These are phyloP conservation scores for Cynaeus angustus DNA, from an alignment of 2,888 invertebrate species.

Conservation along the genomic window DNA sequence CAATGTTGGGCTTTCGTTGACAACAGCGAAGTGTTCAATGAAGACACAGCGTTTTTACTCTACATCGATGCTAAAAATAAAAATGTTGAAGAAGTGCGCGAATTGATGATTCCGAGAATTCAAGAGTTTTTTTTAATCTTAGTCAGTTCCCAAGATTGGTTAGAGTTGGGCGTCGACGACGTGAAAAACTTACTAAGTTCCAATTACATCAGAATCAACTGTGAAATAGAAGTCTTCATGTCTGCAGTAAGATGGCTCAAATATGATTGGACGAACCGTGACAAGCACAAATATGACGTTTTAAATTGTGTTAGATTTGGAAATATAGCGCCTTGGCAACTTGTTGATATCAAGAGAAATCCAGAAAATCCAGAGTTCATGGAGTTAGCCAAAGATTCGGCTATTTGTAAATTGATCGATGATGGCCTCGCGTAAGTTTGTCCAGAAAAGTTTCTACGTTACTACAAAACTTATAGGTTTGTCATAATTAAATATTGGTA, in stretches of 20 bases:
- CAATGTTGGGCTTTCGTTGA: conserved; percentile 87
- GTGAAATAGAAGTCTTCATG: conserved; percentile 86
- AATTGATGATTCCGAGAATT: conserved; percentile 83
- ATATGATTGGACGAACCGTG: conserved; percentile 80
- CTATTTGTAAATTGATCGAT: conserved; percentile 85
- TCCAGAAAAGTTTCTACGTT: conserved; percentile 14
- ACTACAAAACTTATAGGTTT: conserved; percentile 74
- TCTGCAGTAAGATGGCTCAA: conserved; percentile 87
- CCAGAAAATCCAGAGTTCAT: conserved; percentile 83
- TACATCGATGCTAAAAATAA: conserved; percentile 74
- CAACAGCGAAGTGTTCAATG: conserved; percentile 80
- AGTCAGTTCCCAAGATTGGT: conserved; percentile 84
- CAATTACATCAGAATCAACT: conserved; percentile 83
- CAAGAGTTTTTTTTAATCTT: conserved; percentile 84
- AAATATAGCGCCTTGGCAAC: conserved; percentile 85
- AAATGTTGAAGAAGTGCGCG: conserved; percentile 77
- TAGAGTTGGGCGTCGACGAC: conserved; percentile 79
- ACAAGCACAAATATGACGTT: conserved; percentile 75
- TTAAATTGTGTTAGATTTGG: conserved; percentile 85
- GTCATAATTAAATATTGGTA: conserved; percentile 87
- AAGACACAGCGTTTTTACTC: conserved; percentile 83
- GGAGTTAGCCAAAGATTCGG: conserved; percentile 79
- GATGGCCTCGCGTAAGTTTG: conserved; percentile 83
- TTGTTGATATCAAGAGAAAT: conserved; percentile 85
- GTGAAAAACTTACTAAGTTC: conserved; percentile 80